These are phyloP conservation scores for Acridotheres tristis DNA, from an alignment of 2,797 vertebrate genomes.

Conservation along the genomic window DNA sequence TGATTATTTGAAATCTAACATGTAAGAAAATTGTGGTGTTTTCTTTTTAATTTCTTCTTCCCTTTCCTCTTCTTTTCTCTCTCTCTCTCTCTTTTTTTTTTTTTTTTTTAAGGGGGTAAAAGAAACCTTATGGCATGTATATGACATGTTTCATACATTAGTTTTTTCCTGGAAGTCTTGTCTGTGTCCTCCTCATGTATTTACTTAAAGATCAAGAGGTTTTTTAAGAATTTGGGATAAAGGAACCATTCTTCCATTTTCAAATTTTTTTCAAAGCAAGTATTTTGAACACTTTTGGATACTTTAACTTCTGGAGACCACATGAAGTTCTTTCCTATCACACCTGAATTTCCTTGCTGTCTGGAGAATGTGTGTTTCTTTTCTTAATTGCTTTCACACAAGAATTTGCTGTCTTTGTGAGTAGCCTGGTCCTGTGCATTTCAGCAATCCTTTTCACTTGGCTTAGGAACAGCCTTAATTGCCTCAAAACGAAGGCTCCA, in stretches of 20 bases:
- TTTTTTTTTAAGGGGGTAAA: neutral
- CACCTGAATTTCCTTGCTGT: neutral
- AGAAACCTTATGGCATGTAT: neutral
- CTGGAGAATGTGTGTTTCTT: neutral
- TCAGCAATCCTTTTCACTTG: neutral
- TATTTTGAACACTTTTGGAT: neutral
- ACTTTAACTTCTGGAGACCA: neutral
- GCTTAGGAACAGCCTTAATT: neutral
- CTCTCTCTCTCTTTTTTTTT: neutral
- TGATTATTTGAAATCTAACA: neutral
- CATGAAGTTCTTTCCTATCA: neutral
- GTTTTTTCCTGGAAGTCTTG: neutral
- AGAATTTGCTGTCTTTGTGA: neutral
- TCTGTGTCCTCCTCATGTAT: neutral
- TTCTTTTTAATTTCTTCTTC: neutral
- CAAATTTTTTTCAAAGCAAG: neutral
- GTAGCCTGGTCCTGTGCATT: neutral
- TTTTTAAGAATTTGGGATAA: neutral
- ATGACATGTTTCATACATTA: neutral
- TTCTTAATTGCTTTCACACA: neutral
- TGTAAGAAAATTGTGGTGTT: neutral
- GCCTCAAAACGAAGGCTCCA: neutral
- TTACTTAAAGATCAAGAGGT: neutral
- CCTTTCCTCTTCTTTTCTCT: neutral
- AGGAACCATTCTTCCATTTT: neutral